These are phyloP conservation scores for Hucho hucho DNA, from an alignment of 2,113 vertebrate species.

Conservation along the genomic window DNA sequence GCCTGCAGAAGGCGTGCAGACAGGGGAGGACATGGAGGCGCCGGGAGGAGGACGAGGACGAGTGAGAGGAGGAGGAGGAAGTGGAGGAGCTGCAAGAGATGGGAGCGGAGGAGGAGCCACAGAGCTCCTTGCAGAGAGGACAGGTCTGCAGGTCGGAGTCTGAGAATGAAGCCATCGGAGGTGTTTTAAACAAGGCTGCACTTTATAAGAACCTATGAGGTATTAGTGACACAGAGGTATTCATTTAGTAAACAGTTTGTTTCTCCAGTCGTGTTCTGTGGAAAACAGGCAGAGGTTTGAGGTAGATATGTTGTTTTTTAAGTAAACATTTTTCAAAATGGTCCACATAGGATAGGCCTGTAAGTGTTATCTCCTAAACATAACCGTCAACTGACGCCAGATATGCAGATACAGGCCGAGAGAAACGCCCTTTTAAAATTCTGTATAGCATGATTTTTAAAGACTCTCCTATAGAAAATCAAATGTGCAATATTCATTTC, in stretches of 20 bases:
- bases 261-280: background rate
- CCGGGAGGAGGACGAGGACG: constrained; percentile 70
- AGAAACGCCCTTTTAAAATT: too few species aligned
- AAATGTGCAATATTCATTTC: background rate
- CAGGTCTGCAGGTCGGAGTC: constrained; percentile 92
- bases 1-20: constrained; percentile 91
- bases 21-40: constrained; percentile 89
- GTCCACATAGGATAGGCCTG: background rate
- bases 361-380: constrained; percentile 12
- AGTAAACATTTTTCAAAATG: constrained; percentile 4
- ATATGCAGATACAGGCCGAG: constrained; percentile 23
- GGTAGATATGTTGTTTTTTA: constrained; percentile 54
- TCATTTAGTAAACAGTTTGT: constrained; percentile 44
- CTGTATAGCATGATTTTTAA: background rate
- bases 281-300: constrained; percentile 44
- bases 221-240: constrained; percentile 30
- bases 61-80: constrained; percentile 85
- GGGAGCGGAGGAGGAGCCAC: constrained; percentile 86
- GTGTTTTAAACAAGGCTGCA: constrained; percentile 29
- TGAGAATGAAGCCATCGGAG: constrained; percentile 89
- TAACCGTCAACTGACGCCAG: constrained; percentile 25
- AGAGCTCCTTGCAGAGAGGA: constrained; percentile 90
- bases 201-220: constrained; percentile 42
- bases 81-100: constrained; percentile 87
- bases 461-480: background rate